Base-by-base conservation (phyloP, 2,113 vertebrate species). In the Morone saxatilis region DNA sequence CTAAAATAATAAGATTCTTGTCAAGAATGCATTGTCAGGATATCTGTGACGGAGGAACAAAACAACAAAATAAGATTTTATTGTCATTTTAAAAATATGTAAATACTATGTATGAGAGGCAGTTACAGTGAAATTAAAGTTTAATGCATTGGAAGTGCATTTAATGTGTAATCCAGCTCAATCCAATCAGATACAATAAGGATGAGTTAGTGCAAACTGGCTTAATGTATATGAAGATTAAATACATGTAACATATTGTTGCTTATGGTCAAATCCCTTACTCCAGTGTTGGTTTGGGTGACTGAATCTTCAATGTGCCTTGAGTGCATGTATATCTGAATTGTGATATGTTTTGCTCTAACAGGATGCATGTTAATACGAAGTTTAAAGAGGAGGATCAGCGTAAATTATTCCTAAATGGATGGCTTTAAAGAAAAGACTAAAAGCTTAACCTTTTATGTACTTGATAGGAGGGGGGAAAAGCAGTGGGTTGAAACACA, bases 201-300 rank as follows among this genome's bases (percentile, higher is more conserved):
- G 22, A 47, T 66, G 56, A 57, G 4, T n/a, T 20, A 4, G 62
- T 61, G n/a, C 16, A 45, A 83, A 83, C 47, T 45, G 43, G 68
- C 11, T 90, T 71, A 48, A 25, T 40, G 74, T 54, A 31, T 85
- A 68, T 72, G 48, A 69, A 74, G 82, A 87, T 84, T 81, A 83
- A 20, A 59, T 43, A 69, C 69, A 68, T 14, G 0, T 71, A 61
- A 6, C 54, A 80, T 72, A 79, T 80, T 80, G 69, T 73, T 66
- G 40, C 51, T 78, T 25, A 66, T 57, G 66, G 40, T 25, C 62
- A 71, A n/a, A 80, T 86, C 56, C 41, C 22, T 61, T 7, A 56
- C 8, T 51, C 10, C 63, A 22, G n/a, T 36, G 48, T 40, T 80
- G 5, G 12, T 57, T 63, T 62, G 38, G 70, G 12, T 74, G 54